Base-by-base conservation (phyloP, 2,888 invertebrate genomes). In the Nymphalis c-album region DNA sequence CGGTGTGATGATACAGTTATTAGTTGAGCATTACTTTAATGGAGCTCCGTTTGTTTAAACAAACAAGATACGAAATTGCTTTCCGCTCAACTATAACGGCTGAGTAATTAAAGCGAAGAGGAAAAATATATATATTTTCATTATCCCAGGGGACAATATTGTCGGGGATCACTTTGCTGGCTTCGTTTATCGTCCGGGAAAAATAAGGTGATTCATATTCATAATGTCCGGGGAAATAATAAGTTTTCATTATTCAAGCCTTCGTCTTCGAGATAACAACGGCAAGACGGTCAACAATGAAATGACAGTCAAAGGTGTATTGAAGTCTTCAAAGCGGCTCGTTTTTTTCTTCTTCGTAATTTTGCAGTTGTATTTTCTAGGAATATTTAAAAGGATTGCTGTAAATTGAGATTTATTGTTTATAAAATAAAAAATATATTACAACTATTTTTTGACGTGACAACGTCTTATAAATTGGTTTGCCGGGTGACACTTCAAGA, bases 171-270 rank as follows among this genome's bases (percentile, higher is more conserved):
- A 73, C 69, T 71, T 72, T 66, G 51, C 22, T 51, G 71, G 68
- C 68, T 71, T 71, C 71, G 66, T 68, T 72, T 72, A 70, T 72
- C 71, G 72, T 69, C 71, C 68, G 68, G 66, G 68, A 71, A 70
- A 72, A 73, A 71, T 67, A 63, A 68, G 65, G 73, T 70, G 71
- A 75, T 76, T 77, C 76, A 76, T 78, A 78, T 78, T 78, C 75
- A 78, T 77, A 73, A 74, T 51, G 74, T 65, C 70, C 70, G 66
- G 72, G 70, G 68, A 75, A 74, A 75, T 76, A 76, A 77, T 77
- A 73, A 74, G 72, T 75, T 74, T 74, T 73, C 75, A 75, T 76
- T 76, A 76, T 73, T 72, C 69, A 73, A 73, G 73, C 69, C 69
- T 71, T 61, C 61, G 62, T 58, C 67, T 61, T 55, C 63, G 45